phyloP scores from a whole-genome alignment of 2,113 vertebrate genomes.

The Pseudopipra pipra region DNA sequence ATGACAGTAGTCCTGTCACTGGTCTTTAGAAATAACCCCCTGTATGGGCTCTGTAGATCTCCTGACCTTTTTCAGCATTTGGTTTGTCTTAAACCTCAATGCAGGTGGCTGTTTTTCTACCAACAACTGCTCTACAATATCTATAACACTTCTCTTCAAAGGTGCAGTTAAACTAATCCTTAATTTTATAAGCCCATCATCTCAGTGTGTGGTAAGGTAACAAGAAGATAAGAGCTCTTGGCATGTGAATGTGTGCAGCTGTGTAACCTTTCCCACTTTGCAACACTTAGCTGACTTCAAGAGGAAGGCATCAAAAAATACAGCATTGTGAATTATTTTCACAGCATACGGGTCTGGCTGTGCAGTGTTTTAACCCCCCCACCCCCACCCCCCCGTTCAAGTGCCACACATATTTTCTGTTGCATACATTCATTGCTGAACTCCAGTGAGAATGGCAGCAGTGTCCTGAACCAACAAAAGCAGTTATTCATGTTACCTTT shows the following conservation, averaged over 20 bases:
- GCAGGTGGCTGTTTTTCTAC: neutral
- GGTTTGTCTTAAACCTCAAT: neutral
- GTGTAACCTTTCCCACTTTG: constrained; percentile 19
- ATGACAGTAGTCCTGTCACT: neutral
- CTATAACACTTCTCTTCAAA: neutral
- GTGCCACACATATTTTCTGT: constrained; percentile 46
- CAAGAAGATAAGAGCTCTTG: constrained; percentile 21
- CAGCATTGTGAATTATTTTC: constrained; percentile 35
- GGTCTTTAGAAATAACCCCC: neutral
- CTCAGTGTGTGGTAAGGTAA: neutral
- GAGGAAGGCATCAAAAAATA: constrained; percentile 18
- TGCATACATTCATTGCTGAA: neutral
- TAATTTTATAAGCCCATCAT: constrained; percentile 24
- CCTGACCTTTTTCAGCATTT: neutral
- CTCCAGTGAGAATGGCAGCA: constrained; percentile 41
- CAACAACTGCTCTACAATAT: neutral
- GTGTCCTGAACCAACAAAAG: constrained; percentile 62
- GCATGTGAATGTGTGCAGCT: neutral
- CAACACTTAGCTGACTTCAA: constrained; percentile 21
- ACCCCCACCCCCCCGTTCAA: neutral
- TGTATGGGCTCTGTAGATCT: neutral
- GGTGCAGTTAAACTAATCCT: neutral
- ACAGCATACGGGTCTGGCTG: neutral
- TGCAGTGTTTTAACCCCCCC: neutral
- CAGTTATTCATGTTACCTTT: constrained; percentile 53